Base-by-base conservation (phyloP, 35 echinoderm and acorn worm species). In the Hemicentrotus pulcherrimus region DNA sequence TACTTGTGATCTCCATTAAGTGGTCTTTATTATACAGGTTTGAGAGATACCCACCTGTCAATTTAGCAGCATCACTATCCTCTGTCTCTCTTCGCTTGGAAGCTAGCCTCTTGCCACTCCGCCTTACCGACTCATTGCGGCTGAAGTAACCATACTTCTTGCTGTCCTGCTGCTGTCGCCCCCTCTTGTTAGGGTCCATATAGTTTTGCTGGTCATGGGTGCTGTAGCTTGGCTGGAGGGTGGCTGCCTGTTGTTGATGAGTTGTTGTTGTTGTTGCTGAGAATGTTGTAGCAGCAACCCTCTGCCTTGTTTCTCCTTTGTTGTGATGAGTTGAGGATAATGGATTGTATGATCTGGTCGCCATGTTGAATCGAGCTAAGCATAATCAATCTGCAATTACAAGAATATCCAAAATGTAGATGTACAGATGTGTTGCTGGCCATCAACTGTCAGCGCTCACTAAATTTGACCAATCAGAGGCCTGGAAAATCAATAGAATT, bases 121-220 rank as follows among this genome's bases (percentile, higher is more conserved):
- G 88, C 19, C 88, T 33, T 32, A 90, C 88, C 32, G 88, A 90
- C 88, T 90, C 88, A 47, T 9, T 90, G 0, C 88, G 32, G 88
- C 46, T 90, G 88, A 90, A 90, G 32, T 90, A 90, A 32, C 88
- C 46, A 47, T 45, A 90, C 31, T 90, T 90, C 88, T 90, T 90
- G 32, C 46, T 47, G 19, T 78, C 65, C 65, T 78, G 65, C 6
- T 59, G 52, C 30, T 45, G 88, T 13, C 32, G 32, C 88, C 88
- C 88, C 45, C 88, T 90, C 31, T 90, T 90, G 88, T 90, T 41
- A 33, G 32, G 88, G 12, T 90, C 3, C 88, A 45, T 33, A 47
- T 30, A 90, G 88, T 90, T 8, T n/a, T 78, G 65, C 24, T 78
- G 65, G 65, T 6, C 65, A 78, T 78, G 65, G 65, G 22, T 78